These are phyloP conservation scores for Ametastegia equiseti DNA, from an alignment of 2,888 invertebrate species.

Conservation along the genomic window DNA sequence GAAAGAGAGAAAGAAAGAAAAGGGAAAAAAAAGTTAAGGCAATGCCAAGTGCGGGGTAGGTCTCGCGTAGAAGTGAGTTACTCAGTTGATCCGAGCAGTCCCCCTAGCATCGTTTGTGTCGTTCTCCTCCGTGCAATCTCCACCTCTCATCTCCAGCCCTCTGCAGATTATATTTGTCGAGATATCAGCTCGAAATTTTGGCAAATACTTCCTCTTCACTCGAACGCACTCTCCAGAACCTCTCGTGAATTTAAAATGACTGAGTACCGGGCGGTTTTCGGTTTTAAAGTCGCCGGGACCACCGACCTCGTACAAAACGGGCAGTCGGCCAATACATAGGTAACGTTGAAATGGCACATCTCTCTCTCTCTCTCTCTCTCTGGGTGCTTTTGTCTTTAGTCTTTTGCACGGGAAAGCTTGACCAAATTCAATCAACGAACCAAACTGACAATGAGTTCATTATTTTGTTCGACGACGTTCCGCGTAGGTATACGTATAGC, in stretches of 20 bases:
- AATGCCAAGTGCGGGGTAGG: not conserved
- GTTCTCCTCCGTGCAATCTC: slow-evolving; percentile 6
- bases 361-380: not conserved
- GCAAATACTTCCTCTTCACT: slow-evolving; percentile 21
- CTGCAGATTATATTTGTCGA: slow-evolving; percentile 20
- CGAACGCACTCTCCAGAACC: not conserved
- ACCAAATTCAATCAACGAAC: slow-evolving; percentile 1
- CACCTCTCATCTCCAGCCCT: not conserved
- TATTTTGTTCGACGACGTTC: not conserved
- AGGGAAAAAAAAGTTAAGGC: not conserved
- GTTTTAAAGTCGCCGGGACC: not conserved
- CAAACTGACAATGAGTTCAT: slow-evolving; percentile 5
- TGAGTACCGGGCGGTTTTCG: slow-evolving; percentile 5
- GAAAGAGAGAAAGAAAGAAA: no score
- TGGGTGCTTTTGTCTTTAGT: not conserved
- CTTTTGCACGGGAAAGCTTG: not conserved
- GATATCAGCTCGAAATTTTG: slow-evolving; percentile 28
- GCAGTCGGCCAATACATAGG: slow-evolving; percentile 36
- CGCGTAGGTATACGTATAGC: no score
- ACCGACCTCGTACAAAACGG: slow-evolving; percentile 16
- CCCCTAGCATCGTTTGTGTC: slow-evolving; percentile 13
- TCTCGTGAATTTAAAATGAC: slow-evolving; percentile 37
- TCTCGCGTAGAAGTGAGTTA: slow-evolving; percentile 3
- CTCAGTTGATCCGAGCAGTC: slow-evolving; percentile 4
- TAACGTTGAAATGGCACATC: slow-evolving; percentile 14